Evolutionary conservation across 2,797 vertebrate genomes (phyloP).

Genomic region (Thaleichthys pacificus): DNA sequence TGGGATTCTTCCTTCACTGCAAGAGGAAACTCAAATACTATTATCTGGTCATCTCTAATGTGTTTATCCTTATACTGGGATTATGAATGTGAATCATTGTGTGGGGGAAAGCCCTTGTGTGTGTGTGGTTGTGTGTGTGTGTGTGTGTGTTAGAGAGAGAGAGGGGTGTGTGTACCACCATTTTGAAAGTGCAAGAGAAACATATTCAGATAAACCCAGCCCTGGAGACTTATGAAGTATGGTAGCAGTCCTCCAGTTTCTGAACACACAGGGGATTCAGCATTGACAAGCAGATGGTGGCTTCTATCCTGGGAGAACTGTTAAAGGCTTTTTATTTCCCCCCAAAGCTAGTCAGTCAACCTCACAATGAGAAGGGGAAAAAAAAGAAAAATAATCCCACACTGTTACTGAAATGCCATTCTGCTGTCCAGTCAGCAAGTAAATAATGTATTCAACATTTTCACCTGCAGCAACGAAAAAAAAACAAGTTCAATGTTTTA

Average conservation of each 20-base stretch:
- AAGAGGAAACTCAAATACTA: no score
- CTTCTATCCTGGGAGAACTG: slow-evolving; percentile 40
- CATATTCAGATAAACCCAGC: slow-evolving; percentile 16
- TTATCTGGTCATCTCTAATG: slow-evolving; percentile 39
- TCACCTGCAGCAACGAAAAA: slow-evolving; percentile 26
- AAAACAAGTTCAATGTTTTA: slow-evolving; percentile 39
- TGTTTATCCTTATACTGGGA: no score
- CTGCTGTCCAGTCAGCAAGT: slow-evolving; percentile 37
- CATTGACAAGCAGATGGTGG: slow-evolving; percentile 56
- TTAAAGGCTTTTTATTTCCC: slow-evolving; percentile 33
- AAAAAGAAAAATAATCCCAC: not conserved
- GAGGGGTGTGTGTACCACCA: slow-evolving; percentile 4
- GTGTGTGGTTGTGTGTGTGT: no score
- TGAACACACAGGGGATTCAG: slow-evolving; percentile 29
- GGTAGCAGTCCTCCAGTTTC: slow-evolving; percentile 32
- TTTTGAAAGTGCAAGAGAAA: slow-evolving; percentile 42
- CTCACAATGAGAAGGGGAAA: slow-evolving; percentile 47
- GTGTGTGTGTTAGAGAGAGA: no score
- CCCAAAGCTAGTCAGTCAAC: slow-evolving; percentile 39
- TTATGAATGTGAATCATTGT: no score
- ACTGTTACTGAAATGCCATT: slow-evolving; percentile 38
- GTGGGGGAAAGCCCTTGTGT: no score
- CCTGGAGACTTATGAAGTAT: slow-evolving; percentile 40
- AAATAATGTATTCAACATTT: slow-evolving; percentile 39
- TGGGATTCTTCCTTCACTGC: no score